These are phyloP conservation scores for Orestias chungarensis DNA, from an alignment of 2,797 vertebrate genomes.

Conservation along the genomic window DNA sequence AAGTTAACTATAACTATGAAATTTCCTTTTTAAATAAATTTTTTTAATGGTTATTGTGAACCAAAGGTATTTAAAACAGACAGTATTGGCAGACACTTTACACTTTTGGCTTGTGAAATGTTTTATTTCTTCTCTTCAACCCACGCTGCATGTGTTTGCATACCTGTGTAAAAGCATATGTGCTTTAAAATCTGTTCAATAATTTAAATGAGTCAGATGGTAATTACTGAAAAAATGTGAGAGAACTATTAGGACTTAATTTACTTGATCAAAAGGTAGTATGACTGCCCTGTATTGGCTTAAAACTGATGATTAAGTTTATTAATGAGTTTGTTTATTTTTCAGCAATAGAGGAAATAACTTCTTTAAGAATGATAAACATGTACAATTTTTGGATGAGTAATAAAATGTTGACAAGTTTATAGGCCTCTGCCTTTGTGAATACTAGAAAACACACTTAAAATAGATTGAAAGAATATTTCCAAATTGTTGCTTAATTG, in stretches of 20 bases:
- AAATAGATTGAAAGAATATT: no score
- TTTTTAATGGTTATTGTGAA: not conserved
- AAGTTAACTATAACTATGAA: no score
- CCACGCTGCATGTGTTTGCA: conserved; percentile 31
- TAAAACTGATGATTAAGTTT: not conserved
- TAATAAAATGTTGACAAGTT: no score
- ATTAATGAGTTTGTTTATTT: no score
- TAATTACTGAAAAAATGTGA: not conserved
- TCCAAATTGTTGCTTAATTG: no score
- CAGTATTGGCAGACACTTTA: no score
- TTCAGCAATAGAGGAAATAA: no score
- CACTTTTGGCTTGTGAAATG: conserved; percentile 15
- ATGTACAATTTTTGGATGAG: not conserved
- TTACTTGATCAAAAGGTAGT: not conserved
- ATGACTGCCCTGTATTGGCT: not conserved
- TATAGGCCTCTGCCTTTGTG: no score
- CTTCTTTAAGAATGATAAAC: not conserved
- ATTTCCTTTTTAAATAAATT: no score
- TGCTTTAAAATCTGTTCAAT: not conserved
- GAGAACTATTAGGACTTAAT: not conserved
- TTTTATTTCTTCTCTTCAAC: conserved; percentile 36
- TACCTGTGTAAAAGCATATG: not conserved
- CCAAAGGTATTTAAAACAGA: conserved; percentile 12
- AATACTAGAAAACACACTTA: no score
- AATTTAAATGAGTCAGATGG: conserved; percentile 1